Conservation (phyloP, 2,888 invertebrate genomes). For the Melinaea marsaeus region DNA sequence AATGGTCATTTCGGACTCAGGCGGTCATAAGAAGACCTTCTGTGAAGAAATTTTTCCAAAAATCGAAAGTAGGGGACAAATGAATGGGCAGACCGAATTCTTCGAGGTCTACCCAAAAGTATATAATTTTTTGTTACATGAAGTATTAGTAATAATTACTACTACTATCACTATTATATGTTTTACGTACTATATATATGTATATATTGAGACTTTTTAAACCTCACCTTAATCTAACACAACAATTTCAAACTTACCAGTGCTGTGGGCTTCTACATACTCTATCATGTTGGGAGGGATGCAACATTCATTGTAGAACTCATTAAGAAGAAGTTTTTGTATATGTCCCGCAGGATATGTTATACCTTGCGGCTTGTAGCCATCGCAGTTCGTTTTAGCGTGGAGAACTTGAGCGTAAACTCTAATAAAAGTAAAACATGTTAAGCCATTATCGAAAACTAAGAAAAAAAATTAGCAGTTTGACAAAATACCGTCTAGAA, state of each 20-base stretch:
- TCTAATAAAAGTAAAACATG: constrained; percentile 41
- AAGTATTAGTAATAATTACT: no score
- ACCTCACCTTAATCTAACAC: no score
- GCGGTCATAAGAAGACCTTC: no score
- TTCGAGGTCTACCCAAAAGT: no score
- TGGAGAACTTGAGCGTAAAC: constrained; percentile 85
- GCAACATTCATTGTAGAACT: constrained; percentile 83
- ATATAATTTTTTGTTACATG: no score
- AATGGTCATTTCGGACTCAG: no score
- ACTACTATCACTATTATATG: background rate
- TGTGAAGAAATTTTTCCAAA: no score
- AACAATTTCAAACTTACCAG: constrained; percentile 67
- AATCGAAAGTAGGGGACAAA: no score
- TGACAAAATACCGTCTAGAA: constrained; percentile 72
- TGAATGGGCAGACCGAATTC: no score
- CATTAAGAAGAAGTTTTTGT: constrained; percentile 79
- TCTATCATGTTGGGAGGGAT: constrained; percentile 83
- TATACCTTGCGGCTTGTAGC: constrained; percentile 84
- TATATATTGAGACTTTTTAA: no score
- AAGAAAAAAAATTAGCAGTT: background rate
- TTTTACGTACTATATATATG: no score
- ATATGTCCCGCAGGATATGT: constrained; percentile 82
- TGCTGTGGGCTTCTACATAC: constrained; percentile 93
- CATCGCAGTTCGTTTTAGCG: constrained; percentile 89
- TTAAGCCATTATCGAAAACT: background rate